A percentile compares a stretch with the other conserved stretches of the same genome.
Conservation (phyloP, 2,797 vertebrate species). For the Neoniphon sammara region DNA sequence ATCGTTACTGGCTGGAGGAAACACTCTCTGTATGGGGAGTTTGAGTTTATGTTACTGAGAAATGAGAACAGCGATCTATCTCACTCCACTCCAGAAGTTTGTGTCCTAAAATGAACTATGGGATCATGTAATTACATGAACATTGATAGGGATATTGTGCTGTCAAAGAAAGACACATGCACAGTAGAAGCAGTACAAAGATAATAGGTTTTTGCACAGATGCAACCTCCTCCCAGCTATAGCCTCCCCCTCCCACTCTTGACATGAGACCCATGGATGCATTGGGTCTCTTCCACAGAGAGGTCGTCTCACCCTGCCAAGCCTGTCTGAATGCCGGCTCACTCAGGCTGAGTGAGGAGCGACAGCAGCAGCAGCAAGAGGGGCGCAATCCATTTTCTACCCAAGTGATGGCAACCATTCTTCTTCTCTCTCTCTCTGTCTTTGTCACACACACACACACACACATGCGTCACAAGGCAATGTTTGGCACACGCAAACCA, state of each 20-base stretch:
- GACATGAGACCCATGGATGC: conserved; percentile 54
- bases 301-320: conserved; percentile 65
- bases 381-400: conserved; percentile 61
- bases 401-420: conserved; percentile 56
- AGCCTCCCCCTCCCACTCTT: conserved; percentile 46
- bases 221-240: conserved; percentile 46
- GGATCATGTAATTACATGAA: conserved; percentile 50
- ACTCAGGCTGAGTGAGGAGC: conserved; percentile 39
- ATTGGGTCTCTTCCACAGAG: conserved; percentile 40
- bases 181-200: conserved; percentile 34
- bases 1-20: not conserved
- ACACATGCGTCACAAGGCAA: conserved; percentile 43
- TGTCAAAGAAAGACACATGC: conserved; percentile 32
- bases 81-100: not conserved
- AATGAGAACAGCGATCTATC: conserved; percentile 3
- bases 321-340: conserved; percentile 59
- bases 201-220: conserved; percentile 49
- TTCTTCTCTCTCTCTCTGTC: conserved; percentile 59
- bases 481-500: conserved; percentile 11
- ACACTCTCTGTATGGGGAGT: not conserved
- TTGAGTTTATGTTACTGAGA: conserved; percentile 4
- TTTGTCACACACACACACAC: conserved; percentile 47
- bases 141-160: conserved; percentile 41
- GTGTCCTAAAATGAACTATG: conserved; percentile 25
- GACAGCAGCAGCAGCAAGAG: conserved; percentile 50